Evolutionary conservation across 2,113 vertebrate genomes (phyloP).

Genomic region (Malurus elegans): DNA sequence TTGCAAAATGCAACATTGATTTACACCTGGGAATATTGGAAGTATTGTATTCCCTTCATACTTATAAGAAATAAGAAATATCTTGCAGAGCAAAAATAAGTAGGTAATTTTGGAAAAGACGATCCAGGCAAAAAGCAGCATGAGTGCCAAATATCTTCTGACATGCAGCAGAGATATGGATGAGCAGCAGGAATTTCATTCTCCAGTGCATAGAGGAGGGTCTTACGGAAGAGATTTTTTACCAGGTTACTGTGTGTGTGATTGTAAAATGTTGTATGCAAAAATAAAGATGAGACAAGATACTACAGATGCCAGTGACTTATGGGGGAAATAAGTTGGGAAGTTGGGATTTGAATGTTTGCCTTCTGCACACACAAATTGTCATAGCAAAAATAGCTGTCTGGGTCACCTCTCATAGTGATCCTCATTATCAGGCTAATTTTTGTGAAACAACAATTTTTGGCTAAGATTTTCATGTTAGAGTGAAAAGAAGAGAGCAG

Average conservation of each 20-base stretch:
- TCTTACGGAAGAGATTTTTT: not conserved
- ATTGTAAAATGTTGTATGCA: not conserved
- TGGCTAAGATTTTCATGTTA: not conserved
- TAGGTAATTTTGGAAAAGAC: not conserved
- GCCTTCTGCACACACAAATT: not conserved
- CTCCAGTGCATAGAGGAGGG: accelerated
- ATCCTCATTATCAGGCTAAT: not conserved
- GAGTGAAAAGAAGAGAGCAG: not conserved
- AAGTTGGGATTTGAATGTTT: not conserved
- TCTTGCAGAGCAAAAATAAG: not conserved
- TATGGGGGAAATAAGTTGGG: not conserved
- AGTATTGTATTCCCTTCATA: not conserved
- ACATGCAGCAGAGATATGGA: not conserved
- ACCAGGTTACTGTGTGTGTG: not conserved
- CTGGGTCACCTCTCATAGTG: not conserved
- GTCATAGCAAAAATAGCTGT: not conserved
- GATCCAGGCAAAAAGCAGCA: not conserved
- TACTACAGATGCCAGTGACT: not conserved
- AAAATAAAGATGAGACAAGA: not conserved
- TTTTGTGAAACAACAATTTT: not conserved
- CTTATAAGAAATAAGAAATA: not conserved
- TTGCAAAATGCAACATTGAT: not conserved
- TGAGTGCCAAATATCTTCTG: not conserved
- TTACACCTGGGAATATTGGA: not conserved
- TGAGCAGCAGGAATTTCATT: not conserved